phyloP scores from a whole-genome alignment of 2,888 invertebrate genomes.

The Latheticus oryzae region DNA sequence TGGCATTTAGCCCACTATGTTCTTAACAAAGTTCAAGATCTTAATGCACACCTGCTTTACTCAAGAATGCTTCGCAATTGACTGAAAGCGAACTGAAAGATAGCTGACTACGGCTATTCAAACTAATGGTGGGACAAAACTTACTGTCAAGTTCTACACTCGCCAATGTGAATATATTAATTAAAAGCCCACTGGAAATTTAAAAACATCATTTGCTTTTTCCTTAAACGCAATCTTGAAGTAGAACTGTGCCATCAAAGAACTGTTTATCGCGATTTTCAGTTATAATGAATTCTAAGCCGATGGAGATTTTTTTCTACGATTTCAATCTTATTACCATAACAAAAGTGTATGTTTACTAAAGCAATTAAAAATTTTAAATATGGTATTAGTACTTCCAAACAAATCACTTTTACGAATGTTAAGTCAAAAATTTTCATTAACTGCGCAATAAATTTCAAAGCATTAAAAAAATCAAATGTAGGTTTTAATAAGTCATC shows the following conservation, averaged over 20 bases:
- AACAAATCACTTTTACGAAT: background rate
- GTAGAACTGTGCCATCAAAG: conserved; percentile 23
- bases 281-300: background rate
- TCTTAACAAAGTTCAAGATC: background rate
- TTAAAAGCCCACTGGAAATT: conserved; percentile 20
- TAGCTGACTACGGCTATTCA: conserved; percentile 9
- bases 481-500: conserved; percentile 31
- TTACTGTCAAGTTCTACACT: conserved; percentile 13
- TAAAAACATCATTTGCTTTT: conserved; percentile 15
- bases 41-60: conserved; percentile 11
- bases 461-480: conserved; percentile 2
- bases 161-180: conserved; percentile 14
- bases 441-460: conserved; percentile 20
- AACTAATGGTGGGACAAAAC: conserved; percentile 20
- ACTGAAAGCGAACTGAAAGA: conserved; percentile 28
- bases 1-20: conserved; percentile 40
- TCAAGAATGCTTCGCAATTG: conserved; percentile 8
- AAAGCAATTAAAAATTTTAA: background rate
- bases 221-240: conserved; percentile 38
- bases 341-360: conserved; percentile 7
- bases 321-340: background rate
- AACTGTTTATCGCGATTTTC: background rate
- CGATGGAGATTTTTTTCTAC: background rate
- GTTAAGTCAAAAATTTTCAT: conserved; percentile 1
- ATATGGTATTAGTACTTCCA: background rate